phyloP scores from a whole-genome alignment of 2,888 invertebrate species.

The Sialis lutaria region DNA sequence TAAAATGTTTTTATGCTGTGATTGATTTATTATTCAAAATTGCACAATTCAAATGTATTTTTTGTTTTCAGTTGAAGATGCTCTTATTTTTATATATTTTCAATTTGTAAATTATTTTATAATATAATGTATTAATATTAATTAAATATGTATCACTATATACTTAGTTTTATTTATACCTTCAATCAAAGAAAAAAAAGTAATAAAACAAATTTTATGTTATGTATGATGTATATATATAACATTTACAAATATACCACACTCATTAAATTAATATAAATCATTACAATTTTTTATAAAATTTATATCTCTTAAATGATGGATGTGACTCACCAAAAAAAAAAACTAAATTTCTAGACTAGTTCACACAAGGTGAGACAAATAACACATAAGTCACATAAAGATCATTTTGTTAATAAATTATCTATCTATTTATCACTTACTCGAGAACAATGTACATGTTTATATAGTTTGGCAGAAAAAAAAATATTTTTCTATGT shows the following conservation, averaged over 20 bases:
- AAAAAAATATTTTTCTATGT: too few relatives aligned
- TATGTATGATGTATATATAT: constrained; percentile 1
- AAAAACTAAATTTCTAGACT: constrained; percentile 1
- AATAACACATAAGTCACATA: constrained; percentile 2
- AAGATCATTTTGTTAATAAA: constrained; percentile 1
- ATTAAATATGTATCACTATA: too few relatives aligned
- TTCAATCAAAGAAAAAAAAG: too few relatives aligned
- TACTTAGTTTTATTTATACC: too few relatives aligned
- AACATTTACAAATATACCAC: constrained; percentile 6
- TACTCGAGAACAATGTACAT: neutral
- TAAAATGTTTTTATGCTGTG: neutral
- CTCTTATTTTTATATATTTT: too few relatives aligned
- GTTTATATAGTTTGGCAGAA: too few relatives aligned
- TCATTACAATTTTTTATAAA: constrained; percentile 5
- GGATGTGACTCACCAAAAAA: constrained; percentile 2
- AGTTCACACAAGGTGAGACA: constrained; percentile 2
- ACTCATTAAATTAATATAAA: constrained; percentile 4
- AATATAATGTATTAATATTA: too few relatives aligned
- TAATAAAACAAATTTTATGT: too few relatives aligned
- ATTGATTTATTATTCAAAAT: neutral
- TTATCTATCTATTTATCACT: neutral
- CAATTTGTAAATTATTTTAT: too few relatives aligned
- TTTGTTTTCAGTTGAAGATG: too few relatives aligned
- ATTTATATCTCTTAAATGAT: constrained; percentile 4
- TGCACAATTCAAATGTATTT: too few relatives aligned